Conservation (phyloP, 1,140 invertebrate species). For the Neodiprion fabricii region DNA sequence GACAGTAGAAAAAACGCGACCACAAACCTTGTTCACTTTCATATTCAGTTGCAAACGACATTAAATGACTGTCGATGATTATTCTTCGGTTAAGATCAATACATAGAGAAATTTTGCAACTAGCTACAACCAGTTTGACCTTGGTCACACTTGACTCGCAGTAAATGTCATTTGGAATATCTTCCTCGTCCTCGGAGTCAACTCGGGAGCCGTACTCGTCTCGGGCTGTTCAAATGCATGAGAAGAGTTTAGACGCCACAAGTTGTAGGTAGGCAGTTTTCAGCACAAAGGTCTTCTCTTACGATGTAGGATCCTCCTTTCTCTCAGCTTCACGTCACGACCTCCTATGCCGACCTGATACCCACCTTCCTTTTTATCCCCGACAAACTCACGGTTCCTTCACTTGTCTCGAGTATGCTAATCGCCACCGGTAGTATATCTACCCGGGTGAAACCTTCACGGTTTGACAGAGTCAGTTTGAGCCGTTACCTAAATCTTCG, state of each 20-base stretch:
- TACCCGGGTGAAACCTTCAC: background rate
- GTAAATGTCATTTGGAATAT: too few relatives aligned
- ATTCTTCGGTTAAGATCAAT: too few relatives aligned
- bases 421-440: background rate
- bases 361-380: conserved; percentile 29
- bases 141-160: too few relatives aligned
- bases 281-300: conserved; percentile 46
- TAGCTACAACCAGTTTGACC: too few relatives aligned
- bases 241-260: background rate
- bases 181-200: too few relatives aligned
- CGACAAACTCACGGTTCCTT: background rate
- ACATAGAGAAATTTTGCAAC: too few relatives aligned
- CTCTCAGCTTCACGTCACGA: conserved; percentile 46
- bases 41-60: too few relatives aligned
- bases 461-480: background rate
- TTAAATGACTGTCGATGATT: too few relatives aligned
- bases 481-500: too few relatives aligned
- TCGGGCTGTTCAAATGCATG: background rate
- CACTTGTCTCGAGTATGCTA: background rate
- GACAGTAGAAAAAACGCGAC: too few relatives aligned
- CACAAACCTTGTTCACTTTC: too few relatives aligned
- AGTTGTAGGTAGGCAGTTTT: conserved; percentile 20
- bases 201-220: background rate
- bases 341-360: conserved; percentile 37
- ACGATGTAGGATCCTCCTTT: conserved; percentile 47